Evolutionary conservation across 2,888 invertebrate genomes (phyloP), one percentile per base, ranked within the genome.

Genomic region (Caenorhabditis angaria): DNA sequence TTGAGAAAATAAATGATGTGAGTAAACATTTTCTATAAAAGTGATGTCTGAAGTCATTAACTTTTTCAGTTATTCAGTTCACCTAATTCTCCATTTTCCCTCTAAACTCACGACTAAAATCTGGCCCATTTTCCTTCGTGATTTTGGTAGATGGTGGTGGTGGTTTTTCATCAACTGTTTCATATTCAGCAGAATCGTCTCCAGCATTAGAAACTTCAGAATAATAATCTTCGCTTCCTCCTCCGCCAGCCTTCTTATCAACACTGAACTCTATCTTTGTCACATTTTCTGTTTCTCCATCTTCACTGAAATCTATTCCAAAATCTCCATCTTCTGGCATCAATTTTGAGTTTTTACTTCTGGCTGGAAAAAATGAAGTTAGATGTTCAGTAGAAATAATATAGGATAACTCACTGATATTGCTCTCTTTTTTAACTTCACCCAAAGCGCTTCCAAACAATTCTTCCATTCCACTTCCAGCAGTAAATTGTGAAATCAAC

Each of bases 221-320:
- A 56, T 84, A 84, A 58, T 84, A 84, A 56, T 84, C 81, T 48
- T 70, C 77, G 2, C 62, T 58, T 35, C 70, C 73, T 12, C 65
- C 58, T 41, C 29, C 10, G 22, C 18, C 41, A 12, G 41, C 10
- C 57, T 70, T 67, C 51, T 57, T 65, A 57, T 78, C 81, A 18
- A 80, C 67, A 68, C 68, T 72, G 54, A 80, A 80, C 20, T 73
- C 78, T 51, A 78, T 66, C 47, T 74, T 74, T n/a, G 68, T 61
- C 3, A 62, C 57, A 61, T 69, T 72, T 48, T 72, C 71, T 14
- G 32, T 47, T 35, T 78, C 78, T 20, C 65, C 77, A 54, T 77
- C 83, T 54, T 85, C 85, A 51, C 77, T 78, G 62, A 85, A 86
- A 61, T 86, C 86, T 1, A 80, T 78, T 28, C 86, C 86, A 54